A percentile compares a stretch with the other conserved stretches of the same genome.
These are phyloP conservation scores for Exaiptasia diaphana DNA, from an alignment of 64 coral and sea anemone species.

Conservation along the genomic window DNA sequence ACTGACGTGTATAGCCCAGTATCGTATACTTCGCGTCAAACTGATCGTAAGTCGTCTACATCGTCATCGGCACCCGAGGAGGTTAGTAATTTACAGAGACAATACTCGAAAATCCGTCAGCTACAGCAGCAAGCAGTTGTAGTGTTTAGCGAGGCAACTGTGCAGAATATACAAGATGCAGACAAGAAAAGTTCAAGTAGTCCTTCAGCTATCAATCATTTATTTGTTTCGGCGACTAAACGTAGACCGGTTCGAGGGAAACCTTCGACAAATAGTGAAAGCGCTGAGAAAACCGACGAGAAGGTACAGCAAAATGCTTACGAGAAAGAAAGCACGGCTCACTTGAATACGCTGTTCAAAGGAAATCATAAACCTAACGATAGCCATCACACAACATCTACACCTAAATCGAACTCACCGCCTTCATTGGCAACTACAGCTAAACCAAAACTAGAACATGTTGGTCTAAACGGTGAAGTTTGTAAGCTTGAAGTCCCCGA, in stretches of 20 bases:
- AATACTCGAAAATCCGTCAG: conserved; percentile 85
- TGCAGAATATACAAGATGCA: conserved; percentile 83
- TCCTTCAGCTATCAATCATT: conserved; percentile 90
- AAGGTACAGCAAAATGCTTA: conserved; percentile 20
- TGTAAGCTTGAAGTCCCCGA: conserved; percentile 22
- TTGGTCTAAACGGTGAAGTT: conserved; percentile 78
- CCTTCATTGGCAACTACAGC: not conserved
- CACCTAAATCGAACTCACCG: not conserved
- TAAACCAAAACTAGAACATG: conserved; percentile 69
- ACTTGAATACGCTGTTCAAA: conserved; percentile 58
- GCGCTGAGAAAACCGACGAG: conserved; percentile 7
- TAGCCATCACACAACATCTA: not conserved
- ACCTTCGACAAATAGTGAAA: not conserved
- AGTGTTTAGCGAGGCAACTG: conserved; percentile 82
- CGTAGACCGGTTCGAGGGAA: conserved; percentile 27
- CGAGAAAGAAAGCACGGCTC: conserved; percentile 52
- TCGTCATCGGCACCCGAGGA: conserved; percentile 45
- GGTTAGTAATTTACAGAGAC: conserved; percentile 74
- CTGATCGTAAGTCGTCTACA: conserved; percentile 25
- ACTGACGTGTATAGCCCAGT: conserved; percentile 70
- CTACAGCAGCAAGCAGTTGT: conserved; percentile 98
- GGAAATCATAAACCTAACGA: conserved; percentile 49
- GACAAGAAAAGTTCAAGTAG: conserved; percentile 64
- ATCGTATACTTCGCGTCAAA: conserved; percentile 69
- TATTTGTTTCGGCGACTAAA: conserved; percentile 84